phyloP scores from a whole-genome alignment of 2,888 invertebrate species.

The Habrosyne pyritoides region DNA sequence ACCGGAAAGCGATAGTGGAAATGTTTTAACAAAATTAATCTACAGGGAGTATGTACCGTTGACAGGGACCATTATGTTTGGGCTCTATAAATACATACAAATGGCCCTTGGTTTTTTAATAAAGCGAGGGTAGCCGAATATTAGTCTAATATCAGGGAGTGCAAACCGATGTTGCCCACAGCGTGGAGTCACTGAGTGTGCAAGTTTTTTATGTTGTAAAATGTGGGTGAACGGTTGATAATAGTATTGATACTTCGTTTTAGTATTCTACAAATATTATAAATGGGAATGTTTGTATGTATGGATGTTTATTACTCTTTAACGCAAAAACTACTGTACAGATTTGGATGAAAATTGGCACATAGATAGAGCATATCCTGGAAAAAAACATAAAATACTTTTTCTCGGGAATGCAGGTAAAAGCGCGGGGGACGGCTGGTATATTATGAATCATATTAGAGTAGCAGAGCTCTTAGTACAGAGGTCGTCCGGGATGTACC shows the following conservation, averaged over 20 bases:
- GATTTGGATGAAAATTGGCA: too few relatives aligned
- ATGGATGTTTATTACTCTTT: too few relatives aligned
- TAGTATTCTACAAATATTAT: too few relatives aligned
- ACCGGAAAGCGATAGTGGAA: conserved; percentile 46
- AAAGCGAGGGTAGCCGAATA: conserved; percentile 79
- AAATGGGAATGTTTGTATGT: too few relatives aligned
- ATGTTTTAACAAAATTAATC: conserved; percentile 79
- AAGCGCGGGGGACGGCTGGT: too few relatives aligned
- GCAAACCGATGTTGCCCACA: conserved; percentile 80
- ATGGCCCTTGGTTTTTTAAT: conserved; percentile 81
- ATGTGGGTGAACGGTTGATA: conserved; percentile 44
- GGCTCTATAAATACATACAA: conserved; percentile 78
- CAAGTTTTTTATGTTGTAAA: conserved; percentile 62
- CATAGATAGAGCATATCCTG: too few relatives aligned
- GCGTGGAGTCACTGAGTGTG: conserved; percentile 54
- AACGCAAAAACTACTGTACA: too few relatives aligned
- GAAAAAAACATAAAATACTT: too few relatives aligned
- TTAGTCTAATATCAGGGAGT: conserved; percentile 80
- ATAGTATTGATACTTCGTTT: conserved; percentile 40
- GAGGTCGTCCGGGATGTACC: too few relatives aligned
- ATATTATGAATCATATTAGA: too few relatives aligned
- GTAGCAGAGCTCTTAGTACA: too few relatives aligned
- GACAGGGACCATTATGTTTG: conserved; percentile 64
- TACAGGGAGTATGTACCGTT: conserved; percentile 62
- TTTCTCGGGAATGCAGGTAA: too few relatives aligned